Percentiles rank a stretch among this genome's conserved stretches.
Evolutionary conservation across 2,888 invertebrate genomes (phyloP).

Genomic region (Unio pictorum): DNA sequence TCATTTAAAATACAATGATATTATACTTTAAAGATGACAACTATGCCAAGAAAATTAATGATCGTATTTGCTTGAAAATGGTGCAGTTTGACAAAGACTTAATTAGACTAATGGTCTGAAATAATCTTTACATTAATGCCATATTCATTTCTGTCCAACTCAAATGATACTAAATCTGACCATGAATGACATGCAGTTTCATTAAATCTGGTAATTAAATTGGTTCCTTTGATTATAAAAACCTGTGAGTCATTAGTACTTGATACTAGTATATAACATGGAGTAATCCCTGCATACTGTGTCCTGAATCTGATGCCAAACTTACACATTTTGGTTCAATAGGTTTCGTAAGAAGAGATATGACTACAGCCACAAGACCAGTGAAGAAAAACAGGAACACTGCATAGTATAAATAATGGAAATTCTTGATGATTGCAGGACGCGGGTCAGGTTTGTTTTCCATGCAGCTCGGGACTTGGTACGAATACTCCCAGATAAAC

Average conservation of each 20-base stretch:
- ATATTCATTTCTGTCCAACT: no score
- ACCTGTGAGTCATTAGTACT: not conserved
- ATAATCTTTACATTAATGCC: no score
- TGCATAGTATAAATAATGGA: conserved; percentile 74
- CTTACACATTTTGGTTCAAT: conserved; percentile 70
- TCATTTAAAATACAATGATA: no score
- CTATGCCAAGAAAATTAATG: no score
- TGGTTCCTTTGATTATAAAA: not conserved
- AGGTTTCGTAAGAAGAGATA: conserved; percentile 73
- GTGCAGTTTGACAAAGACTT: no score
- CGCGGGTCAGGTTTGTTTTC: conserved; percentile 47
- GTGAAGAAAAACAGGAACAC: conserved; percentile 72
- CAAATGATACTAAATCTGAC: no score
- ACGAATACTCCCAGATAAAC: conserved; percentile 74
- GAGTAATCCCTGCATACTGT: not conserved
- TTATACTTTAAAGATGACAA: no score
- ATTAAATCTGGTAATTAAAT: no score
- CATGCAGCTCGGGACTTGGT: conserved; percentile 71
- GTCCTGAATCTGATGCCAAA: conserved; percentile 2
- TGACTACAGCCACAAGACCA: conserved; percentile 63
- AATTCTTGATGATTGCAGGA: conserved; percentile 59
- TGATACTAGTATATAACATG: not conserved
- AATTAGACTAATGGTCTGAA: no score
- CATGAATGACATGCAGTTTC: no score
- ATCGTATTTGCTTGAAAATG: no score